phyloP scores from a whole-genome alignment of 2,113 vertebrate species.

The Lichenostomus cassidix region DNA sequence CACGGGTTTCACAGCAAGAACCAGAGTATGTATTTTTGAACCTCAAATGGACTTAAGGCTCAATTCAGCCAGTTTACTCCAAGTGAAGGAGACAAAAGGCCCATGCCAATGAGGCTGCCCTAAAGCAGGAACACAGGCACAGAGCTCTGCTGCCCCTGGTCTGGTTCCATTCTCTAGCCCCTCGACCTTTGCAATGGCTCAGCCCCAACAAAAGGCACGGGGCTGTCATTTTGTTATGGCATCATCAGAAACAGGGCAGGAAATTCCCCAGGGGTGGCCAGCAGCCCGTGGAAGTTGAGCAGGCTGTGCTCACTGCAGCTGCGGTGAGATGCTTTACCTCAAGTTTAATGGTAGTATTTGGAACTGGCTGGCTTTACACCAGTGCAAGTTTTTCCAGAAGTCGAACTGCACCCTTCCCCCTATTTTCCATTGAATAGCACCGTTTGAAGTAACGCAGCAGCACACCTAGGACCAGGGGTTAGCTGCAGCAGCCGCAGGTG shows the following conservation, averaged over 20 bases:
- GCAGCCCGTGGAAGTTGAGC: neutral
- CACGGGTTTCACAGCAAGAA: neutral
- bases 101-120: neutral
- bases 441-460: rapidly evolving
- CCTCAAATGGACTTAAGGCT: neutral
- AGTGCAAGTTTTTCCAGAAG: rapidly evolving
- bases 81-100: neutral
- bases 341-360: rapidly evolving
- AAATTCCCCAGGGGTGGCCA: rapidly evolving
- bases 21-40: neutral
- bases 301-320: rapidly evolving
- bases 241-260: rapidly evolving
- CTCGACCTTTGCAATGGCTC: rapidly evolving
- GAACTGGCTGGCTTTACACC: neutral
- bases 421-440: rapidly evolving
- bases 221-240: rapidly evolving
- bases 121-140: neutral
- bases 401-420: neutral
- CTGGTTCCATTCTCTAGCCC: neutral
- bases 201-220: neutral
- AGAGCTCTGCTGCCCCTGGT: neutral
- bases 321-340: neutral
- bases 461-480: rapidly evolving
- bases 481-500: rapidly evolving
- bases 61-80: neutral